Evolutionary conservation across 1,140 invertebrate species (phyloP).

Genomic region (Epicauta chinensis): DNA sequence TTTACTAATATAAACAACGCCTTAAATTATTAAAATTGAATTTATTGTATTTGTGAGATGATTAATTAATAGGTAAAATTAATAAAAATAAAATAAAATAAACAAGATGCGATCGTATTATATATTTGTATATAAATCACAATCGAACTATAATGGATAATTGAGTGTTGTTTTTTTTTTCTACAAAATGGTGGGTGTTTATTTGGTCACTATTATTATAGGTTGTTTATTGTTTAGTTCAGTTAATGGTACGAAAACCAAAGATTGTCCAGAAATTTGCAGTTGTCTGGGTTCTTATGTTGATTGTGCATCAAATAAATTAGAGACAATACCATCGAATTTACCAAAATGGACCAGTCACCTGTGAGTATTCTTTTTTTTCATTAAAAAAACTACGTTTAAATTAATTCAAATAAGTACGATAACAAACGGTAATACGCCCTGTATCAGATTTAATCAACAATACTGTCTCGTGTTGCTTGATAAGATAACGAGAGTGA

Average conservation of each 20-base stretch:
- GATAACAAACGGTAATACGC: background rate
- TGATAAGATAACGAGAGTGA: too few relatives aligned
- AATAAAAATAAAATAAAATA: background rate
- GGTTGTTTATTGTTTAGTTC: conserved; percentile 30
- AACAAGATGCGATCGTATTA: conserved; percentile 20
- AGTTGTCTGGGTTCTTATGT: conserved; percentile 52
- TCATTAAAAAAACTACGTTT: too few relatives aligned
- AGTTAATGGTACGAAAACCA: conserved; percentile 38
- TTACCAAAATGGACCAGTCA: conserved; percentile 55
- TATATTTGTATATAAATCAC: conserved; percentile 11
- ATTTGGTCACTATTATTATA: conserved; percentile 31
- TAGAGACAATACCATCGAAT: conserved; percentile 48
- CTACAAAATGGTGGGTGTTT: conserved; percentile 41
- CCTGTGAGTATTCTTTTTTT: conserved; percentile 45
- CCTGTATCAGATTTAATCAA: too few relatives aligned
- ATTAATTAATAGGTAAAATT: background rate
- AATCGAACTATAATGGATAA: conserved; percentile 35
- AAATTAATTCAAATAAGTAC: background rate
- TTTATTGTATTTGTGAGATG: background rate
- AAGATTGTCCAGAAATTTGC: conserved; percentile 52
- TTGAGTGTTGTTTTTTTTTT: conserved; percentile 24
- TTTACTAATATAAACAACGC: conserved; percentile 14
- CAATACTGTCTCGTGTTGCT: too few relatives aligned
- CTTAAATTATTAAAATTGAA: conserved; percentile 8
- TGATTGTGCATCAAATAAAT: conserved; percentile 54